Percentiles rank a stretch among this genome's conserved stretches.
Conservation (phyloP, 2,797 vertebrate species). For the Florisuga fusca region DNA sequence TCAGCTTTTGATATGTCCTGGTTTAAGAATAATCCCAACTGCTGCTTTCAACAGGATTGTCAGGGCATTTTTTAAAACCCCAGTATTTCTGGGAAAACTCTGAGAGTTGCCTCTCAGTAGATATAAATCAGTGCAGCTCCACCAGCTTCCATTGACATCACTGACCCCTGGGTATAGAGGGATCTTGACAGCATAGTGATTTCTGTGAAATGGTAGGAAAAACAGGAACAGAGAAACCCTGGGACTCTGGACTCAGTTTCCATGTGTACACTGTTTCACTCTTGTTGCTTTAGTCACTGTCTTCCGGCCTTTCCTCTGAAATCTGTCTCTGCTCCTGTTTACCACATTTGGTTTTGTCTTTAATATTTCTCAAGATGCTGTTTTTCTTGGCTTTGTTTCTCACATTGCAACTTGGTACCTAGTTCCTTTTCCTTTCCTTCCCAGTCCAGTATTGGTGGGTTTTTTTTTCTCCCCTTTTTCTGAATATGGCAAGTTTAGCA, state of each 20-base stretch:
- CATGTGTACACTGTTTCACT: background rate
- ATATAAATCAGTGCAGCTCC: slow-evolving; percentile 16
- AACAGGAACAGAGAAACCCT: slow-evolving; percentile 43
- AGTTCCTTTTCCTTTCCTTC: slow-evolving; percentile 19
- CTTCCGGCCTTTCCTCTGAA: slow-evolving; percentile 53
- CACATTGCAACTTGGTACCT: background rate
- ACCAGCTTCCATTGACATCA: slow-evolving; percentile 27
- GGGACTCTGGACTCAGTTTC: slow-evolving; percentile 5
- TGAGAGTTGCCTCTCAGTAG: slow-evolving; percentile 16
- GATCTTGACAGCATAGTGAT: background rate
- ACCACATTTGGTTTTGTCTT: slow-evolving; percentile 26
- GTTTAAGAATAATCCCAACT: slow-evolving; percentile 6
- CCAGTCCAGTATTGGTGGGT: background rate
- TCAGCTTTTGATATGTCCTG: background rate
- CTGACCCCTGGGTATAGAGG: slow-evolving; percentile 27
- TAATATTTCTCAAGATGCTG: slow-evolving; percentile 12
- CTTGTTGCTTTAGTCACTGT: slow-evolving; percentile 41
- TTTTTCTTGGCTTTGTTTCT: slow-evolving; percentile 32
- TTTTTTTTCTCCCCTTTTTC: background rate
- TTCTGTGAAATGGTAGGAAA: slow-evolving; percentile 45
- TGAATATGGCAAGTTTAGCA: slow-evolving; percentile 17
- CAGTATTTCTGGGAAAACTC: slow-evolving; percentile 13
- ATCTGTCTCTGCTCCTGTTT: slow-evolving; percentile 47
- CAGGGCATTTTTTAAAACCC: slow-evolving; percentile 32
- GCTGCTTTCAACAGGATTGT: background rate